These are phyloP conservation scores for Bolinopsis microptera DNA, from an alignment of 37 sponge, comb jelly and placozoan species.

Conservation along the genomic window DNA sequence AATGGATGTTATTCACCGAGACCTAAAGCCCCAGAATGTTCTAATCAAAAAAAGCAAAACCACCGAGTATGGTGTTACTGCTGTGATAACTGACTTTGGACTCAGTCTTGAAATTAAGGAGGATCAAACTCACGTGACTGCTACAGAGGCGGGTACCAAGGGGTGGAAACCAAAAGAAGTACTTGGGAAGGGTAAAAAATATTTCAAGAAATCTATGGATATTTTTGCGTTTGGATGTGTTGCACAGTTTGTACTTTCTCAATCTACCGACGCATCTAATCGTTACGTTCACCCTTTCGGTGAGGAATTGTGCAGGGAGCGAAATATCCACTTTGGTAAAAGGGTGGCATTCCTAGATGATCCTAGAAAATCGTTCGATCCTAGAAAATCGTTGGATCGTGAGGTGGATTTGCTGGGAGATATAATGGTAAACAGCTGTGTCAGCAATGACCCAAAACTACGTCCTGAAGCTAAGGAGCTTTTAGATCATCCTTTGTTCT, in stretches of 20 bases:
- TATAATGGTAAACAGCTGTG: constrained; percentile 11
- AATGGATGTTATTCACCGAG: constrained; percentile 37
- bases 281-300: constrained; percentile 32
- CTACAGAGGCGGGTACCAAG: not conserved
- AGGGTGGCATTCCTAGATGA: not conserved
- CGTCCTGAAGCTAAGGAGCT: not conserved
- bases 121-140: constrained; percentile 34
- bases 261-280: not conserved
- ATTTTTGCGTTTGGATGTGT: constrained; percentile 34
- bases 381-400: not conserved
- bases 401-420: not conserved
- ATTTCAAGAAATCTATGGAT: not conserved
- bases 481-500: not conserved
- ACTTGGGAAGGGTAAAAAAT: not conserved
- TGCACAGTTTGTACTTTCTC: not conserved
- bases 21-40: constrained; percentile 48
- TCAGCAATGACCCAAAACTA: not conserved
- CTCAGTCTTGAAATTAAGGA: constrained; percentile 43
- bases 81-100: constrained; percentile 57
- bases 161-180: constrained; percentile 43
- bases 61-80: not conserved
- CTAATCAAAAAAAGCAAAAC: not conserved
- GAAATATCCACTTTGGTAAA: not conserved
- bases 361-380: not conserved
- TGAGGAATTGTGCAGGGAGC: not conserved